A percentile compares a stretch with the other conserved stretches of the same genome.
Conservation (phyloP, 2,113 vertebrate genomes). For the Hydrochoerus hydrochaeris region DNA sequence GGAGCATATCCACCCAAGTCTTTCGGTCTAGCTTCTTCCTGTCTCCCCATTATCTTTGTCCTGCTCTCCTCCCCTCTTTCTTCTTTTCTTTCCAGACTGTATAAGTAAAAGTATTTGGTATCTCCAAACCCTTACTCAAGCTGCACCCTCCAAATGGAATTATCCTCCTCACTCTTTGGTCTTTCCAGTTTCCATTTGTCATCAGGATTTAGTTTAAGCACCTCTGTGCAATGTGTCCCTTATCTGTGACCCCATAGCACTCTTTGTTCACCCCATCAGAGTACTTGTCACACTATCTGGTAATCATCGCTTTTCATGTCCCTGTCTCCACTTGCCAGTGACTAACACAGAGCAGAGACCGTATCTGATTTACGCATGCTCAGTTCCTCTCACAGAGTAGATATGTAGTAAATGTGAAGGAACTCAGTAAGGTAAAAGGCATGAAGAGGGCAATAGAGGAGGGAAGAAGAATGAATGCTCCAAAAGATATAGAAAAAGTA, state of each 20-base stretch:
- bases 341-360: too few species aligned
- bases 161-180: not conserved
- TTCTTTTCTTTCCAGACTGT: not conserved
- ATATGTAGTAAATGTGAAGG: not conserved
- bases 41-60: too few species aligned
- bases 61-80: fast-evolving
- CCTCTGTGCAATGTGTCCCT: not conserved
- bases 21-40: not conserved
- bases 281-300: not conserved
- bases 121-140: not conserved
- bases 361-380: fast-evolving
- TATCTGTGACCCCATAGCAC: not conserved
- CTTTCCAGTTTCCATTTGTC: not conserved
- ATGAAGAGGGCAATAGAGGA: not conserved
- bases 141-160: not conserved
- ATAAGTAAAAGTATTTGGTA: not conserved
- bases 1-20: not conserved
- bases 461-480: not conserved
- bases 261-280: not conserved
- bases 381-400: not conserved
- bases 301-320: not conserved
- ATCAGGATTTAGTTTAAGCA: not conserved
- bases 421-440: not conserved
- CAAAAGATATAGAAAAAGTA: not conserved
- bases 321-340: not conserved